phyloP scores from a whole-genome alignment of 2,888 invertebrate genomes.

The Athalia rosae region DNA sequence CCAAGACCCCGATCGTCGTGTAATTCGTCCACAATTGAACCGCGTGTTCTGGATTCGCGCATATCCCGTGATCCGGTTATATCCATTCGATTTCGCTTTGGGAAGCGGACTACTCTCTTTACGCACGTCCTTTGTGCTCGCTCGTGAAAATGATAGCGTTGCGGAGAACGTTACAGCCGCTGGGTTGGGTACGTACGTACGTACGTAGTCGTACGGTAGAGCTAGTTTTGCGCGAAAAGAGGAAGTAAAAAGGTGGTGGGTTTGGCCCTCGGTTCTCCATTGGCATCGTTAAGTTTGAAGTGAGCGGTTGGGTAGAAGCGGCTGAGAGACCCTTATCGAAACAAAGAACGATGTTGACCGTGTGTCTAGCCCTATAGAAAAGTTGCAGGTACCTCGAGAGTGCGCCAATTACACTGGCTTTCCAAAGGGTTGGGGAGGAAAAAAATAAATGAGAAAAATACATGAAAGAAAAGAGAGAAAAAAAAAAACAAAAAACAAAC shows the following conservation, averaged over 20 bases:
- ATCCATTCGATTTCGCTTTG: constrained; percentile 12
- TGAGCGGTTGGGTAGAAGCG: constrained; percentile 45
- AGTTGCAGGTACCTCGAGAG: constrained; percentile 55
- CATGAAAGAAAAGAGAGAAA: neutral
- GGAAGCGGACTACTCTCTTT: constrained; percentile 27
- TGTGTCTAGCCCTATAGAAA: constrained; percentile 66
- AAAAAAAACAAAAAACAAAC: too few species aligned
- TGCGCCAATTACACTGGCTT: constrained; percentile 41
- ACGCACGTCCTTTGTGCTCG: constrained; percentile 14
- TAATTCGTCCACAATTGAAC: too few species aligned
- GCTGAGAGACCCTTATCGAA: constrained; percentile 60
- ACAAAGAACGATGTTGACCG: constrained; percentile 68
- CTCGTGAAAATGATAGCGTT: neutral
- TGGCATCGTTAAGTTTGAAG: constrained; percentile 52
- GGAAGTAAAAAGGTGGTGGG: constrained; percentile 5
- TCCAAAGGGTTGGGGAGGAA: constrained; percentile 29
- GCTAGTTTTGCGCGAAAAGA: neutral
- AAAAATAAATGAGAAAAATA: constrained; percentile 29
- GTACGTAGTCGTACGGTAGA: too few species aligned
- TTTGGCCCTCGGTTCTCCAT: constrained; percentile 50
- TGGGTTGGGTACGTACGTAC: neutral
- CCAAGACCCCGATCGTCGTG: too few species aligned
- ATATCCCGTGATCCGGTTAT: neutral
- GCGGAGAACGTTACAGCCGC: neutral
- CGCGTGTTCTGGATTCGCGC: too few species aligned